Evolutionary conservation across 2,888 invertebrate genomes (phyloP), one percentile per base, ranked within the genome.

Genomic region (Epiblema foenella): DNA sequence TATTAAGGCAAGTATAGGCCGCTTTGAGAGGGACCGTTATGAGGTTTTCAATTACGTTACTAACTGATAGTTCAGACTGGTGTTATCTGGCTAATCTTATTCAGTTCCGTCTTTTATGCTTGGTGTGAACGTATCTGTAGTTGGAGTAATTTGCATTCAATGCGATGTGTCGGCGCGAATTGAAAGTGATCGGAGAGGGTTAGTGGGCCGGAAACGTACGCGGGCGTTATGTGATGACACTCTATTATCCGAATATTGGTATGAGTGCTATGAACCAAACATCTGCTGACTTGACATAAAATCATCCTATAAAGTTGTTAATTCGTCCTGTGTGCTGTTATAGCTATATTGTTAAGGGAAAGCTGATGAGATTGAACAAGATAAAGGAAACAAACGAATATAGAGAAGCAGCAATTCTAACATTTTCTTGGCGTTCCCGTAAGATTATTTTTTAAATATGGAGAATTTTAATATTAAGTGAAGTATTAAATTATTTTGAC

Each of bases 61-160:
- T 46, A n/a, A 12, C n/a, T 46, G 5, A 46, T 46, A 46, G n/a
- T 20, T 15, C 4, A 46, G 10, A 46, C n/a, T 11, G 17, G 17
- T 29, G 62, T 12, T 33, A 3, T 37, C 20, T 17, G 8, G 8
- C 17, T 37, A 58, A 18, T 59, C 42, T 51, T 51, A n/a, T 12
- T 62, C 10, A 5, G 18, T 15, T 39, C n/a, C 20, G n/a, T 51
- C 8, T 62, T 33, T 12, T 56, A 56, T 17, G 15, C 64, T 64
- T 39, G 20, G 11, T 63, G 24, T 24, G 46, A 24, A 56, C 42
- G 11, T 17, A 24, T 17, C 5, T 5, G 17, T 33, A 42, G 54
- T 24, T 71, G 68, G 68, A 79, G 75, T 78, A 80, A 85, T 84
- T 85, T 81, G 82, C 82, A 83, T 85, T 80, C 78, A 85, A 82